Base-by-base conservation (phyloP, 2,797 vertebrate species). In the Gadopsis marmoratus region DNA sequence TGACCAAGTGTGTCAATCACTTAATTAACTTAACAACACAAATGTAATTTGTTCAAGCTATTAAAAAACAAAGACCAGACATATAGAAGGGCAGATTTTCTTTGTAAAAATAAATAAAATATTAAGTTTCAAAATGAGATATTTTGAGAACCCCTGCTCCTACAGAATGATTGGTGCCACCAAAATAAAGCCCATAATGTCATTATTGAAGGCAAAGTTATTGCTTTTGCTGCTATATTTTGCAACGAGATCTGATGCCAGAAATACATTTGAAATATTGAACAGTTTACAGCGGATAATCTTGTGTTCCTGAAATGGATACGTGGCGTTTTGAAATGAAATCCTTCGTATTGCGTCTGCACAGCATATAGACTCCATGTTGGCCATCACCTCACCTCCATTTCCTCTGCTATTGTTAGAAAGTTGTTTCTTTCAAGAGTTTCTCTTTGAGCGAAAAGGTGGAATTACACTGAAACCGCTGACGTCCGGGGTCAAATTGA, bases 401-500 rank as follows among this genome's bases (percentile, higher is more conserved):
- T 55, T 86, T 86, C 70, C 71, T 68, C 78, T 47, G 47, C 78
- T 67, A 81, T 71, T 87, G 76, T 79, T 84, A 82, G 78, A 77
- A 79, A 73, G 58, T 35, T 16, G 1, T 43, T 48, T 19, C 47
- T 78, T 75, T 83, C 13, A 33, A 58, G 51, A 71, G 56, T 61
- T 81, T 82, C 51, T 74, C 54, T 78, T 62, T 35, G 63, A 84
- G 64, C 45, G 35, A 74, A 71, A 81, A 91, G 84, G 68, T 90
- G 87, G 56, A 88, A 88, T 93, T 90, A 86, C 90, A 88, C 55
- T 76, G 58, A 86, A 89, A 93, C 88, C 82, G 5, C 89, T 71
- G 86, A 89, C 89, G 91, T 92, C 92, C 78, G 67, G 86, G 74
- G 67, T 88, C 77, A 78, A 70, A 89, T 78, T 81, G 74, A 92